Evolutionary conservation across 2,888 invertebrate species (phyloP).

Genomic region (Philereme transversata): DNA sequence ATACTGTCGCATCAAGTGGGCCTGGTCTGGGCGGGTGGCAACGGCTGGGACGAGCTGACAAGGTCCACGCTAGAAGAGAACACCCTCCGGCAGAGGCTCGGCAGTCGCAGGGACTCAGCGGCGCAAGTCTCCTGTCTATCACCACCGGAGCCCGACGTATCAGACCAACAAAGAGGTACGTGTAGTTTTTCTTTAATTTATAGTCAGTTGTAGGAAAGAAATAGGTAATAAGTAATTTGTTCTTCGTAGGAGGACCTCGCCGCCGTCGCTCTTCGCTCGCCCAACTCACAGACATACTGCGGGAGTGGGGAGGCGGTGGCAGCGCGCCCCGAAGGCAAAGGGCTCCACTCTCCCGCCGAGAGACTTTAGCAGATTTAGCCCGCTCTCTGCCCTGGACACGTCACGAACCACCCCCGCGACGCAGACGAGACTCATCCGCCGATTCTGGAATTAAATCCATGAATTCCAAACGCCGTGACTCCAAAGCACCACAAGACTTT

Average conservation of each 20-base stretch:
- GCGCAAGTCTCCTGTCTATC: slow-evolving; percentile 94
- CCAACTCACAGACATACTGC: slow-evolving; percentile 93
- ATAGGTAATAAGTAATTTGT: slow-evolving; percentile 9
- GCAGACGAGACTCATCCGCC: slow-evolving; percentile 94
- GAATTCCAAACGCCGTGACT: slow-evolving; percentile 89
- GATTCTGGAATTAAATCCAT: slow-evolving; percentile 93
- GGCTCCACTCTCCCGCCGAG: slow-evolving; percentile 91
- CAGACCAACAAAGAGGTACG: slow-evolving; percentile 77
- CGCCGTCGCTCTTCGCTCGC: slow-evolving; percentile 93
- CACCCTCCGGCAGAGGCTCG: slow-evolving; percentile 92
- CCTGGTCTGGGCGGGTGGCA: slow-evolving; percentile 96
- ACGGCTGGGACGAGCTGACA: slow-evolving; percentile 96
- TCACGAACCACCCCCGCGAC: slow-evolving; percentile 84
- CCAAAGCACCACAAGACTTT: slow-evolving; percentile 87
- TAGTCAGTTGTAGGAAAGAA: not conserved
- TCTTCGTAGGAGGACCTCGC: slow-evolving; percentile 83
- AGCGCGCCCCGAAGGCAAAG: slow-evolving; percentile 80
- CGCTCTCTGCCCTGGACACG: slow-evolving; percentile 93
- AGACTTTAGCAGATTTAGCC: slow-evolving; percentile 94
- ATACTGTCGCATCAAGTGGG: slow-evolving; percentile 97
- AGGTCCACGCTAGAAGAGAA: slow-evolving; percentile 93
- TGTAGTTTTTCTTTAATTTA: not conserved
- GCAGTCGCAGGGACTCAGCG: slow-evolving; percentile 94
- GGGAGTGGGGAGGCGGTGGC: slow-evolving; percentile 92
- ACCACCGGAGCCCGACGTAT: slow-evolving; percentile 92